A percentile compares a stretch with the other conserved stretches of the same genome.
Conservation (phyloP, 2,888 invertebrate genomes). For the Andrena dorsata region DNA sequence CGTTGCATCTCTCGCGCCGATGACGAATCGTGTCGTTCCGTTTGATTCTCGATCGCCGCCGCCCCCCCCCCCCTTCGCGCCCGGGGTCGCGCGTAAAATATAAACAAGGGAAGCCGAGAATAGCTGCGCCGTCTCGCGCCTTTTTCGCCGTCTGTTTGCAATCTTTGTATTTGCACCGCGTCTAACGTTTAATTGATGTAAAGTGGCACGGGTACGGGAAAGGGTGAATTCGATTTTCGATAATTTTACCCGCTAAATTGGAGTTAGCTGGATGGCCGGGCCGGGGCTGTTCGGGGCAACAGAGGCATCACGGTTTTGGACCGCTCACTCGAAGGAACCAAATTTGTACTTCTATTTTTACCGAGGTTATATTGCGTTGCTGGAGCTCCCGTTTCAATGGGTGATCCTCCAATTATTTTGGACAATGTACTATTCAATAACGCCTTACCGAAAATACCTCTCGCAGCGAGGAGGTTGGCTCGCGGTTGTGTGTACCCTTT, state of each 20-base stretch:
- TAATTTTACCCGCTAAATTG: constrained; percentile 2
- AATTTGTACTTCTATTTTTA: constrained; percentile 19
- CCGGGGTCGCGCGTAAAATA: constrained; percentile 20
- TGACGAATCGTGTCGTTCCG: constrained; percentile 5
- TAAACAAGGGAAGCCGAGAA: constrained; percentile 29
- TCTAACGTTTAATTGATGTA: constrained; percentile 1
- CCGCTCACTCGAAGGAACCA: not conserved
- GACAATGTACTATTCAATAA: not conserved
- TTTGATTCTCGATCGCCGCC: not conserved
- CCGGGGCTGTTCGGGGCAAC: not conserved
- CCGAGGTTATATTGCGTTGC: not conserved
- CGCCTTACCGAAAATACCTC: no score
- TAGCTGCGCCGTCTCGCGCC: constrained; percentile 26
- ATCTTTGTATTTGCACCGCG: constrained; percentile 34
- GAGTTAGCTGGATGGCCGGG: not conserved
- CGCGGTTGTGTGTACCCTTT: no score
- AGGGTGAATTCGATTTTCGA: constrained; percentile 23
- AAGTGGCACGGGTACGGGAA: not conserved
- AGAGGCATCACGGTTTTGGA: not conserved
- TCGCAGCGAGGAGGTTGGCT: no score
- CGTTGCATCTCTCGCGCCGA: not conserved
- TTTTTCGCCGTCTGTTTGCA: constrained; percentile 27
- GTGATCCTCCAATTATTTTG: constrained; percentile 26
- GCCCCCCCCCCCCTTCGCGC: not conserved
- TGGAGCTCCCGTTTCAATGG: not conserved